Conservation (phyloP, 2,888 invertebrate species). For the Lathronympha strigana region DNA sequence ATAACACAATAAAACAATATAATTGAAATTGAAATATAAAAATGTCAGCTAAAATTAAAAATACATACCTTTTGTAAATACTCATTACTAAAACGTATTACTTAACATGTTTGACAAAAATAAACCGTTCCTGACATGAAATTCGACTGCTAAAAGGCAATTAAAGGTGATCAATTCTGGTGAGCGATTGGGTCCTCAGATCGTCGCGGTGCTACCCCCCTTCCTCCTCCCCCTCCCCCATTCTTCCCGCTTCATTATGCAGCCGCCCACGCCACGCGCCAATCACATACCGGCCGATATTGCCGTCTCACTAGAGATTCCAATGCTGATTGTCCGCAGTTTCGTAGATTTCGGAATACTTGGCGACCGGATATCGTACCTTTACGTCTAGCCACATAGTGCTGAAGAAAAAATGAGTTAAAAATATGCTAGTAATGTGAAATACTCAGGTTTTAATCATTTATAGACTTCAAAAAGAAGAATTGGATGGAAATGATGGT, state of each 20-base stretch:
- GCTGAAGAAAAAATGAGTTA: background rate
- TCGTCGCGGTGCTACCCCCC: slow-evolving; percentile 45
- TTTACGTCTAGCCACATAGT: background rate
- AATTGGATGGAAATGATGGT: too few species aligned
- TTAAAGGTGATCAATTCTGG: slow-evolving; percentile 34
- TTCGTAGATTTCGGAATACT: slow-evolving; percentile 34
- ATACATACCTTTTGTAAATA: background rate
- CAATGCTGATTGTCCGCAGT: slow-evolving; percentile 68
- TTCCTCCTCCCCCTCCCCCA: slow-evolving; percentile 52
- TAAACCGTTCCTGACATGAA: slow-evolving; percentile 27
- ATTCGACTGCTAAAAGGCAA: slow-evolving; percentile 31
- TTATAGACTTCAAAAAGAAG: too few species aligned
- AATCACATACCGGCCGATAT: slow-evolving; percentile 80
- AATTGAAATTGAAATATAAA: too few species aligned
- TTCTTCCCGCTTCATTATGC: slow-evolving; percentile 77
- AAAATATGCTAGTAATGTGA: too few species aligned
- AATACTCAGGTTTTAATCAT: too few species aligned
- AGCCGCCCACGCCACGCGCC: slow-evolving; percentile 78
- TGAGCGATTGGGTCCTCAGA: slow-evolving; percentile 26
- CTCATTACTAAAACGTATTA: background rate
- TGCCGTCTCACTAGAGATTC: slow-evolving; percentile 75
- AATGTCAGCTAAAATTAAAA: too few species aligned
- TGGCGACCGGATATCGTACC: slow-evolving; percentile 6
- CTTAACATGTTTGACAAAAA: background rate
- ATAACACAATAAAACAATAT: too few species aligned